Evolutionary conservation across 2,888 invertebrate species (phyloP), one percentile per base, ranked within the genome.

Genomic region (Melipona beecheii): DNA sequence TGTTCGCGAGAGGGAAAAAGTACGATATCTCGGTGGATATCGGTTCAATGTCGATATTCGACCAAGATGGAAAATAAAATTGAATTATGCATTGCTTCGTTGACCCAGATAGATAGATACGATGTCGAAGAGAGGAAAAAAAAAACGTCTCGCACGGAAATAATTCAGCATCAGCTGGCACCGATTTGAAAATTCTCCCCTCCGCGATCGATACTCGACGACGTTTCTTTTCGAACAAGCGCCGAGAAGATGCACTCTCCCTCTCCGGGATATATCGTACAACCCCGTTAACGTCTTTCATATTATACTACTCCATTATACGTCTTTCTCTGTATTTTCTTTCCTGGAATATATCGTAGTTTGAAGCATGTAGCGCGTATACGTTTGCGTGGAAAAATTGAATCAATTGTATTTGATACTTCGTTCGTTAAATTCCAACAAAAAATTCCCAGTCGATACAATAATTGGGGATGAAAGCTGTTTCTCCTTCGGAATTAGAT

Each of bases 61-160:
- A 50, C 13, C 24, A 31, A 31, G 58, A 60, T 54, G 54, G 58
- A 27, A 75, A 78, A 87, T 83, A 86, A 78, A 86, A 86, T 78
- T 81, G 77, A 86, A 83, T 86, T 86, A 86, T 78, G 83, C 84
- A 83, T 78, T 31, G 73, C 60, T 78, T 73, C 81, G 56, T 86
- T 71, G 78, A 83, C 78, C 68, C 66, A 74, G 60, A 82, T 43
- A 74, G 60, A 82, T 68, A 70, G 27, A 73, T 27, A 24, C 70
- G 19, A 60, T 19, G 19, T 15, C 27, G 19, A 54, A 31, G 31
- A 62, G 49, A n/a, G 24, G 65, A 21, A 54, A 52, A 73, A 43
- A 78, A 58, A 50, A 50, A 70, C n/a, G 54, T 56, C 69, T n/a
- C 36, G 70, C 19, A 11, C 9, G 56, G 73, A 80, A 83, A 83